Percentiles rank a stretch among this genome's conserved stretches.
Evolutionary conservation across 37 sponge, comb jelly and placozoan species (phyloP).

Genomic region (Crambe crambe): DNA sequence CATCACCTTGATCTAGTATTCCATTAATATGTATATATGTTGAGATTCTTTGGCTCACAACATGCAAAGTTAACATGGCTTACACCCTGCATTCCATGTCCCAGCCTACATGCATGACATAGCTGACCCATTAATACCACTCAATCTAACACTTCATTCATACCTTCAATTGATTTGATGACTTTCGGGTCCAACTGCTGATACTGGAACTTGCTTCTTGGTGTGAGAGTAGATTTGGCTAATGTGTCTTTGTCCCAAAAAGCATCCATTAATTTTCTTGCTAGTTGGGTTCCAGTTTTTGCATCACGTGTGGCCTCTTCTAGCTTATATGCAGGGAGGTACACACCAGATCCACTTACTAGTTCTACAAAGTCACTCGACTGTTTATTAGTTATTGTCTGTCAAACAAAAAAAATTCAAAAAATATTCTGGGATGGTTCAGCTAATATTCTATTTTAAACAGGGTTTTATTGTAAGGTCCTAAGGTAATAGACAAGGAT

Average conservation of each 20-base stretch:
- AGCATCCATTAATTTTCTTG: conserved; percentile 54
- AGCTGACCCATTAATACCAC: background rate
- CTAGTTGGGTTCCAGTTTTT: conserved; percentile 57
- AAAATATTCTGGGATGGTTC: too few relatives aligned
- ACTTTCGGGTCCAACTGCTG: conserved; percentile 59
- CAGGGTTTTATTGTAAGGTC: too few relatives aligned
- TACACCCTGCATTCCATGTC: background rate
- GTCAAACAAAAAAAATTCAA: background rate
- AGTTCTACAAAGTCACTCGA: conserved; percentile 30
- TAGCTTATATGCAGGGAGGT: conserved; percentile 15
- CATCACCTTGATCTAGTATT: background rate
- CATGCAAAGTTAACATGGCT: background rate
- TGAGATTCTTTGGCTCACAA: too few relatives aligned
- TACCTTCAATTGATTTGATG: conserved; percentile 61
- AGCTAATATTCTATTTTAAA: too few relatives aligned
- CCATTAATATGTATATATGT: too few relatives aligned
- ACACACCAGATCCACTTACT: conserved; percentile 40
- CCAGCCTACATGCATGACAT: background rate
- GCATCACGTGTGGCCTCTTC: conserved; percentile 37
- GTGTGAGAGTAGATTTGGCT: conserved; percentile 47
- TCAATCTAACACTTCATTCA: background rate
- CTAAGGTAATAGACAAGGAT: too few relatives aligned
- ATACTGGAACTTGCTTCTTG: conserved; percentile 52
- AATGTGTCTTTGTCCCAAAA: conserved; percentile 61
- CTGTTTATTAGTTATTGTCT: background rate